Base-by-base conservation (phyloP, 2,113 vertebrate species). In the Regulus satrapa region DNA sequence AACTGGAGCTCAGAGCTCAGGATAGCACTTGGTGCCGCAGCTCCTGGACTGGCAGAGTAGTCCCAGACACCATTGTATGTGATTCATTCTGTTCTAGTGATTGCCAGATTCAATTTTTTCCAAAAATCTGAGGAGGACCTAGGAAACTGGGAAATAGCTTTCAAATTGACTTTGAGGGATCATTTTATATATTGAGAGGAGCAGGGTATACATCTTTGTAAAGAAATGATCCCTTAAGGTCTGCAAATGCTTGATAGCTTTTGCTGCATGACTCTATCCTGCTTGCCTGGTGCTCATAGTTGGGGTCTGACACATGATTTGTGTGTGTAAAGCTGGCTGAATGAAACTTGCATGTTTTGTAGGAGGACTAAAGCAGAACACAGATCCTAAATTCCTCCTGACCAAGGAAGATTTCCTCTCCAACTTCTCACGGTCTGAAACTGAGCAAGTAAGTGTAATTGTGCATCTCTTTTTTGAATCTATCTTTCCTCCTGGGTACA, bases 281-380 rank as follows among this genome's bases (percentile, higher is more conserved):
- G 67, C 41, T 79, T 40, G 16, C 15, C 55, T 89, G 52, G 24
- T 75, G 52, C 56, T 45, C 8, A 2, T 16, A 43, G 61, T 74
- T 79, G 78, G 45, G 21, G 32, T 92, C 24, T 86, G 51, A 82
- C 28, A 6, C 16, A 8, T 16, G 6, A 4, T 63, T 71, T 80
- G 26, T 23, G 4, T 8, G 4, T 69, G 59, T 24, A 74, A 86
- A 73, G 18, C 29, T 76, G 46, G 6, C 55, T 93, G 67, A 92
- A 23, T 67, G 55, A 83, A 95, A 77, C n/a, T 28, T 78, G n/a
- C 20, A 48, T 96, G 0, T 92, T 95, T 97, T 97, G 18, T 87
- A 98, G 97, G 97, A 91, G 97, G 97, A 61, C 83, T 97, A 43
- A 95, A 96, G 51, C 97, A 98, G 89, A 97, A 88, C 21, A 89